These are phyloP conservation scores for Chrysomela aeneicollis DNA, from an alignment of 2,888 invertebrate species.

Conservation along the genomic window DNA sequence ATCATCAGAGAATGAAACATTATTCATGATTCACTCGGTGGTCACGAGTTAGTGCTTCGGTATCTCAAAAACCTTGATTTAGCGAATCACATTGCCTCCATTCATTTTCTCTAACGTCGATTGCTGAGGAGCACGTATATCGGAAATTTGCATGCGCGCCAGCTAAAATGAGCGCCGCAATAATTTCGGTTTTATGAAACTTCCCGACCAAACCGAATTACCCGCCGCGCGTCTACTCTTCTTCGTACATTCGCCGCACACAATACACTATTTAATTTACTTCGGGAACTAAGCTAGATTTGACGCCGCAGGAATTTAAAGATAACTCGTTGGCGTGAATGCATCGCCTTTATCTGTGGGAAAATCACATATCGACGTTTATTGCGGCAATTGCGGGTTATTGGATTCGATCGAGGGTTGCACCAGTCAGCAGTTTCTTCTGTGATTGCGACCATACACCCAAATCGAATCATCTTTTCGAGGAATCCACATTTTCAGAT, in stretches of 20 bases:
- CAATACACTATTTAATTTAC: slow-evolving; percentile 22
- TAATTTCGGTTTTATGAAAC: slow-evolving; percentile 24
- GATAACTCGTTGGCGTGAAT: not conserved
- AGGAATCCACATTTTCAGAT: too few relatives aligned
- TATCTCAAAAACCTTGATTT: too few relatives aligned
- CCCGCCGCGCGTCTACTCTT: slow-evolving; percentile 7
- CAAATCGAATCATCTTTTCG: too few relatives aligned
- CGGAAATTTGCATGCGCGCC: slow-evolving; percentile 20
- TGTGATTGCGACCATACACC: too few relatives aligned
- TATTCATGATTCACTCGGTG: too few relatives aligned
- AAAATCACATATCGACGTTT: not conserved
- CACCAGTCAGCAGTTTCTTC: too few relatives aligned
- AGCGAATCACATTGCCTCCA: not conserved
- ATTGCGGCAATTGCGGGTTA: not conserved
- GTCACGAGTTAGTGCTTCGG: too few relatives aligned
- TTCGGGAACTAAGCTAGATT: slow-evolving; percentile 11
- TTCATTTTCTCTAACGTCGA: slow-evolving; percentile 2
- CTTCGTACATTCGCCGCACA: slow-evolving; percentile 10
- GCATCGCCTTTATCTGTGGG: not conserved
- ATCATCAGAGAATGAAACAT: too few relatives aligned
- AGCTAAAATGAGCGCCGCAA: slow-evolving; percentile 24
- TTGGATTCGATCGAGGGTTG: not conserved
- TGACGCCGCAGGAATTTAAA: not conserved
- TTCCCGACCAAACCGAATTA: not conserved
- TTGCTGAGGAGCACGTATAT: slow-evolving; percentile 18